Evolutionary conservation across 2,888 invertebrate species (phyloP).

Genomic region (Steinernema carpocapsae): DNA sequence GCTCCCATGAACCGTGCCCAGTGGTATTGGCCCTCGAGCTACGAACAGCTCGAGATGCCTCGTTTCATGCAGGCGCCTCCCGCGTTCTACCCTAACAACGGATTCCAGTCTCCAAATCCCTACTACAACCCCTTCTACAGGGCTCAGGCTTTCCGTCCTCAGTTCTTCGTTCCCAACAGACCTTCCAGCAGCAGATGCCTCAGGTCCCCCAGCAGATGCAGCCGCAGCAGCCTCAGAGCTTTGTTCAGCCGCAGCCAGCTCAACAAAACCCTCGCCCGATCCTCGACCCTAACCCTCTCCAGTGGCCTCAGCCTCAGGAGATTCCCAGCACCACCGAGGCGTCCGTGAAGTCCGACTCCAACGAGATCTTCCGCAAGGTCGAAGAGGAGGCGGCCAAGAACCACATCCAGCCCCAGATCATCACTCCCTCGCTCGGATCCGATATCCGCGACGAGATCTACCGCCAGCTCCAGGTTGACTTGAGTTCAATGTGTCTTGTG

Average conservation of each 20-base stretch:
- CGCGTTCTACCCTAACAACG: neutral
- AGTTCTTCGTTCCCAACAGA: neutral
- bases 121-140: slow-evolving; percentile 13
- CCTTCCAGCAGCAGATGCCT: neutral
- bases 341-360: slow-evolving; percentile 1
- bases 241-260: neutral
- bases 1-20: neutral
- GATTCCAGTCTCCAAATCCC: neutral
- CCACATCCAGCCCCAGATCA: neutral
- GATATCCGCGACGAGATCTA: slow-evolving; percentile 28
- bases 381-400: slow-evolving; percentile 2
- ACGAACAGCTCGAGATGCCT: slow-evolving; percentile 11
- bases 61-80: slow-evolving; percentile 7
- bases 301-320: neutral
- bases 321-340: neutral
- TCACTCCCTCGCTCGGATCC: neutral
- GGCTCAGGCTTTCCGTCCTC: neutral
- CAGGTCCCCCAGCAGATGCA: too few species aligned
- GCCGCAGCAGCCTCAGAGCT: slow-evolving; percentile 4
- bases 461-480: slow-evolving; percentile 17
- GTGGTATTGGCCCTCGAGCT: slow-evolving; percentile 1
- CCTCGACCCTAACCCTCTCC: slow-evolving; percentile 16
- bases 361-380: slow-evolving; percentile 14
- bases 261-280: neutral
- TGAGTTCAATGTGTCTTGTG: neutral